Base-by-base conservation (phyloP, 1,140 invertebrate genomes). In the Varroa destructor region DNA sequence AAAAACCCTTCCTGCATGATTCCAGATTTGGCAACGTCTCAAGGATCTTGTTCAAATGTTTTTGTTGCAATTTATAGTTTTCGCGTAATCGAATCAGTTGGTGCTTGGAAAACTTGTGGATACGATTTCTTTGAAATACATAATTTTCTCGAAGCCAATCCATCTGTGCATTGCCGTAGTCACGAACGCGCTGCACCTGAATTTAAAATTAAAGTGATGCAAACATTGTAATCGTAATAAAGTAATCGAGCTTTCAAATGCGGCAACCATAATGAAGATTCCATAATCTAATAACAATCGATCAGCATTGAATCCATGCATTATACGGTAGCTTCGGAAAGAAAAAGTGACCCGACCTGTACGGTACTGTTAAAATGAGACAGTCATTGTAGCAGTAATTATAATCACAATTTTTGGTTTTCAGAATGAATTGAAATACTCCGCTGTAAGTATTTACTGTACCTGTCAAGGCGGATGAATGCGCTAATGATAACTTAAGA, bases 1-100 rank as follows among this genome's bases (percentile, higher is more conserved):
- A 67, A 37, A 67, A 91, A 0, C 88, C 88, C 6, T 79, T 78
- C 55, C 89, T 86, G 77, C 91, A 93, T 78, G 93, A 93, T 79
- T 95, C 92, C 74, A 95, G 88, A 80, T 96, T 90, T n/a, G 92
- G 92, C 75, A 97, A 82, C 77, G 92, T 94, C 78, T 97, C 93
- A 54, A 97, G 78, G 0, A 97, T 87, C 79, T 95, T 95, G 80
- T 93, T 91, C 6, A 97, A 80, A 2, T 91, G 92, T 79, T 92
- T 89, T 78, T 95, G 92, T 78, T 93, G 91, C 76, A 93, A 90
- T 80, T 95, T 95, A 83, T 93, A 95, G 5, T 89, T 90, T 79
- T 95, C 91, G 6, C 91, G 85, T 2, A 95, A 81, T 61, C 89
- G 84, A 14, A 93, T 80, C 54, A 94, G 86, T 79, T 96, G 92